phyloP scores from a whole-genome alignment of 1,140 invertebrate species.

The Akabosia matsudoensis region DNA sequence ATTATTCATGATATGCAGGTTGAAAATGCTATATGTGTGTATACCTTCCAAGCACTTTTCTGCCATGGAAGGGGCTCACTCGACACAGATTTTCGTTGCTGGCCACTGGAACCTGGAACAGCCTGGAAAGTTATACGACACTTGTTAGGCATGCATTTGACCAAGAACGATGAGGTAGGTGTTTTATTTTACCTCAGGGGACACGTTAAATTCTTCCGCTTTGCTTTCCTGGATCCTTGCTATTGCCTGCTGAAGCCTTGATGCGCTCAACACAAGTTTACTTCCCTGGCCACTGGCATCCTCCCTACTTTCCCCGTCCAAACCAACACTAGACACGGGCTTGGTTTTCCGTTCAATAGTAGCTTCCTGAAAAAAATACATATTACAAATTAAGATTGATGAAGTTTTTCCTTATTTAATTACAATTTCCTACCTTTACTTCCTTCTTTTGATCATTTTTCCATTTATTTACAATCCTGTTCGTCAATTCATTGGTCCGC shows the following conservation, averaged over 20 bases:
- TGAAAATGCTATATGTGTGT: not conserved
- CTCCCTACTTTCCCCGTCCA: not conserved
- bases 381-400: not conserved
- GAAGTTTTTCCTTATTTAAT: not conserved
- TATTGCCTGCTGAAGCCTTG: not conserved
- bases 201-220: no score
- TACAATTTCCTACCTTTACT: not conserved
- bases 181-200: no score
- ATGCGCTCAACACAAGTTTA: not conserved
- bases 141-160: not conserved
- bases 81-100: not conserved
- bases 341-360: not conserved
- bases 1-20: not conserved
- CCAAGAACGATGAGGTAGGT: not conserved
- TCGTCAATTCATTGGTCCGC: not conserved
- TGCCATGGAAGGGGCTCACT: not conserved
- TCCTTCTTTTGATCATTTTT: not conserved
- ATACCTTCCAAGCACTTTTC: constrained; percentile 2
- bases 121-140: not conserved
- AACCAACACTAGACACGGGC: no score
- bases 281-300: constrained; percentile 10
- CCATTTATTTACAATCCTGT: not conserved
- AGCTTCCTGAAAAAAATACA: not conserved
- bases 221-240: not conserved
- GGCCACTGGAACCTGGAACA: not conserved